phyloP scores from a whole-genome alignment of 2,113 vertebrate genomes.

The Calyptomena viridis region DNA sequence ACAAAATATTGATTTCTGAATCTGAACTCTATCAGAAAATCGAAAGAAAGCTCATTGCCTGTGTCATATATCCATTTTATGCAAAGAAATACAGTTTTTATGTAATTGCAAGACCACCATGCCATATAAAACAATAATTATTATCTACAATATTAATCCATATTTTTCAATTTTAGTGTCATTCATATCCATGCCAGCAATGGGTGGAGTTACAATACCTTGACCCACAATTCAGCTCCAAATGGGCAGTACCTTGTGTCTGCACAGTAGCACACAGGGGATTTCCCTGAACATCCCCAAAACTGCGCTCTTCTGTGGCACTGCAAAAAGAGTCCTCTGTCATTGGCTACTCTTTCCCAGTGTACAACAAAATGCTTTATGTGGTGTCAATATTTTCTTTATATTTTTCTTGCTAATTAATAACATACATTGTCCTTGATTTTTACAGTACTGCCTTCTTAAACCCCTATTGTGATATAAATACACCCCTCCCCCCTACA shows the following conservation, averaged over 20 bases:
- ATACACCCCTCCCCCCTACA: too few relatives aligned
- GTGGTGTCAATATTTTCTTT: neutral
- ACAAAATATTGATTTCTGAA: neutral
- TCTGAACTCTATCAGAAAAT: neutral
- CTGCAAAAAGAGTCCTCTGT: neutral
- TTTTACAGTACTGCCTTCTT: neutral
- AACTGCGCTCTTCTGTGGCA: neutral
- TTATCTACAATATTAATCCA: neutral
- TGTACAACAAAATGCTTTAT: neutral
- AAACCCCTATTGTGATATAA: neutral
- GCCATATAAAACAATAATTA: neutral
- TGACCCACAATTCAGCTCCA: neutral
- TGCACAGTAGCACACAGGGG: accelerated
- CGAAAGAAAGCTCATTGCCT: neutral
- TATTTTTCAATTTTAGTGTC: neutral
- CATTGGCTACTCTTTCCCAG: neutral
- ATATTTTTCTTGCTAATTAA: neutral
- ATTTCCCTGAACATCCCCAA: neutral
- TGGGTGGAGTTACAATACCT: neutral
- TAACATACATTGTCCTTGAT: neutral
- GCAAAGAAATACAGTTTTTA: neutral
- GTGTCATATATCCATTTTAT: neutral
- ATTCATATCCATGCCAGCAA: neutral
- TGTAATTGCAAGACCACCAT: neutral
- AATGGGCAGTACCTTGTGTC: neutral